phyloP scores from a whole-genome alignment of 2,797 vertebrate genomes.

The Melanotaenia maccullochi region DNA sequence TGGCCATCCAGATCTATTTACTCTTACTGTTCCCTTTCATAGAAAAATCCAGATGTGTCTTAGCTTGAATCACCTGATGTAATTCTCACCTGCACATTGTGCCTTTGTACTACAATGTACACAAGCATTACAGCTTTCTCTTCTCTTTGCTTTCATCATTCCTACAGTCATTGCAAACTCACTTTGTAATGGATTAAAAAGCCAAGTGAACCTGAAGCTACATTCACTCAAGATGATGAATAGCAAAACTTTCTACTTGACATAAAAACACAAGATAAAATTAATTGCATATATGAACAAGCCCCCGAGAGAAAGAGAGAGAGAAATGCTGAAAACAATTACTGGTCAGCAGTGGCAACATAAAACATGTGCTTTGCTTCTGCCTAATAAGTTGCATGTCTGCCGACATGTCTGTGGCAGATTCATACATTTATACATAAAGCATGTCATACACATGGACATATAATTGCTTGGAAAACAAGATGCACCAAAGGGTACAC shows the following conservation, averaged over 20 bases:
- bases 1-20: neutral
- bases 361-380: constrained; percentile 30
- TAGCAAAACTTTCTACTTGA: constrained; percentile 60
- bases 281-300: constrained; percentile 61
- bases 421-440: neutral
- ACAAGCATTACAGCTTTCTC: constrained; percentile 8
- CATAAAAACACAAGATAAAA: constrained; percentile 69
- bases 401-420: neutral
- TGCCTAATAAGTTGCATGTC: constrained; percentile 15
- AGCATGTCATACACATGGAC: neutral
- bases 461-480: constrained; percentile 4
- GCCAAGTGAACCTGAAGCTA: constrained; percentile 56
- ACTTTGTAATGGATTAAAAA: constrained; percentile 64
- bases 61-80: constrained; percentile 42
- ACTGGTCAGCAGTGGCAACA: constrained; percentile 43
- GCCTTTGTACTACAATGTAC: constrained; percentile 18
- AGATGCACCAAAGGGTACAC: neutral
- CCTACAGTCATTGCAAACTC: constrained; percentile 27
- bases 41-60: constrained; percentile 1
- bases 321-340: constrained; percentile 48
- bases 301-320: constrained; percentile 33
- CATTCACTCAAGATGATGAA: constrained; percentile 71
- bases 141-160: constrained; percentile 30
- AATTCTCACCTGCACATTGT: constrained; percentile 37
- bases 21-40: neutral